Conservation (phyloP, 2,888 invertebrate genomes). For the Mythimna albipuncta region DNA sequence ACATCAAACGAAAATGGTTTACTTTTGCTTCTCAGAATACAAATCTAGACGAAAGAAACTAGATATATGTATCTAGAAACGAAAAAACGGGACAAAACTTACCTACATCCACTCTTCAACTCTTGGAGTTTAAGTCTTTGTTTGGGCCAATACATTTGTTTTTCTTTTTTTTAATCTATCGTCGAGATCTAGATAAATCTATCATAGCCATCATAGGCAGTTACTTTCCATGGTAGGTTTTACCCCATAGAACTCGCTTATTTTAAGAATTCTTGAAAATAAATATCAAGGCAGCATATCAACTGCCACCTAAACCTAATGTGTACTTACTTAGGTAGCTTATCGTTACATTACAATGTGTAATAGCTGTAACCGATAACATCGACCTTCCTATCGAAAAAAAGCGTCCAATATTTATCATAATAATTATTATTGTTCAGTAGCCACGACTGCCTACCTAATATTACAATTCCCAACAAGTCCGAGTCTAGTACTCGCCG, state of each 20-base stretch:
- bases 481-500: constrained; percentile 79
- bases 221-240: constrained; percentile 9
- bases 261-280: constrained; percentile 55
- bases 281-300: constrained; percentile 60
- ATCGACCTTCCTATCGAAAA: constrained; percentile 85
- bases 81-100: neutral
- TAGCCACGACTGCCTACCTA: constrained; percentile 42
- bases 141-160: neutral
- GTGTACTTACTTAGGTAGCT: constrained; percentile 81
- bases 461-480: constrained; percentile 84
- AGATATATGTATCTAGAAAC: too few species aligned
- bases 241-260: constrained; percentile 17
- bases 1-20: constrained; percentile 32
- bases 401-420: constrained; percentile 82
- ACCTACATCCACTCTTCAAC: neutral
- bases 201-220: constrained; percentile 7
- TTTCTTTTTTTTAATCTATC: neutral
- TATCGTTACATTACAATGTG: constrained; percentile 85
- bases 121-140: neutral
- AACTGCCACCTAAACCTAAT: constrained; percentile 65
- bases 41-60: too few species aligned
- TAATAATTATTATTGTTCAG: constrained; percentile 80
- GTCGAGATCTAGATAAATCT: neutral
- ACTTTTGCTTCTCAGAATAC: constrained; percentile 21
- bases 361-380: constrained; percentile 88